Evolutionary conservation across 2,113 vertebrate genomes (phyloP).

Genomic region (Paracanthobrama guichenoti): DNA sequence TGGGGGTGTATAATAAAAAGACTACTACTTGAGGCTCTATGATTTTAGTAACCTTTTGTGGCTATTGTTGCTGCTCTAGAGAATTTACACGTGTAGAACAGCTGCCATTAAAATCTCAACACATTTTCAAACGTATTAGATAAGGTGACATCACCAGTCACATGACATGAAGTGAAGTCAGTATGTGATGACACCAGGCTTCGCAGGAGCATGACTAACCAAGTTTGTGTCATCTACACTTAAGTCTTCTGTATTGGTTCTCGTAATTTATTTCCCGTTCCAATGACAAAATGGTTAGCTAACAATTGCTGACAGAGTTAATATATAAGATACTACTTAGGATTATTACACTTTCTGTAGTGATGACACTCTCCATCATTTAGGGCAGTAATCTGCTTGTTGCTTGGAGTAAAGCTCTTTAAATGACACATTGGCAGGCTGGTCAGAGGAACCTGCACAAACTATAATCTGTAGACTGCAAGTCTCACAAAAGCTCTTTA

Average conservation of each 20-base stretch:
- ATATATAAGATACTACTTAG: constrained; percentile 3
- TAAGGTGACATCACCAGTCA: constrained; percentile 2
- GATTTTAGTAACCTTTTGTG: too few relatives aligned
- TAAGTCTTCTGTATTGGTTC: not conserved
- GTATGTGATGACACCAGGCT: constrained; percentile 1
- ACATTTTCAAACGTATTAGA: not conserved
- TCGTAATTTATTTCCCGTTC: not conserved
- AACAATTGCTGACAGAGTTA: constrained; percentile 25
- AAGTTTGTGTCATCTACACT: not conserved
- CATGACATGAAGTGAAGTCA: not conserved
- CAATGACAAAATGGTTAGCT: not conserved
- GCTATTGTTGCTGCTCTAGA: too few relatives aligned
- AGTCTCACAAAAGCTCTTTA: constrained; percentile 18
- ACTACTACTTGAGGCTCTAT: not conserved
- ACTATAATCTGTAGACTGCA: constrained; percentile 42
- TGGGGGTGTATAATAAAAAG: not conserved
- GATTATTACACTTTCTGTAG: not conserved
- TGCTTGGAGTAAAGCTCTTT: constrained; percentile 34
- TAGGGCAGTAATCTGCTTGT: not conserved
- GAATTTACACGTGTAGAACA: not conserved
- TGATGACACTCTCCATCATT: not conserved
- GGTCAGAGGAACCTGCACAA: constrained; percentile 37
- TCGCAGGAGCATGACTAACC: not conserved
- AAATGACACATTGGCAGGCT: constrained; percentile 38
- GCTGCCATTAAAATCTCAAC: not conserved